These are phyloP conservation scores for Calliopsis andreniformis DNA, from an alignment of 1,140 invertebrate species.

Conservation along the genomic window DNA sequence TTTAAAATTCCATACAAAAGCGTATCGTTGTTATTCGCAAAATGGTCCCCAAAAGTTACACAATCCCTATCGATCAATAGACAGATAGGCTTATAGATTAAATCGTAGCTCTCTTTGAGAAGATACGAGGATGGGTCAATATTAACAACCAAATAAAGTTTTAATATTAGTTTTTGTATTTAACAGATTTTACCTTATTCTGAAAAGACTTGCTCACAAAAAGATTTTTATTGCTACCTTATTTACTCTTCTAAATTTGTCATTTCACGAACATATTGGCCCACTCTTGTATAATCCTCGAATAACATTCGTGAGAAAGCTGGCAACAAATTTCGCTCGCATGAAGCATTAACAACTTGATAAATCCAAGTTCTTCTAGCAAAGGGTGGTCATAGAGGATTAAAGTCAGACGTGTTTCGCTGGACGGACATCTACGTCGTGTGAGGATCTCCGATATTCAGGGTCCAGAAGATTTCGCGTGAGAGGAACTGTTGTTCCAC, in stretches of 20 bases:
- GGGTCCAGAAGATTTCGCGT: constrained; percentile 24
- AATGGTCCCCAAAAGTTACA: constrained; percentile 43
- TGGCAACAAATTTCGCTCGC: constrained; percentile 1
- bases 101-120: background rate
- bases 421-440: constrained; percentile 47
- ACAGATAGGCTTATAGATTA: background rate
- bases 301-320: background rate
- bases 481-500: constrained; percentile 60
- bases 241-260: too few species aligned
- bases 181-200: too few species aligned
- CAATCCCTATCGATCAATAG: background rate
- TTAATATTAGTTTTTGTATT: too few species aligned
- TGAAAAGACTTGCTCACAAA: too few species aligned
- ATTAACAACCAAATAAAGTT: too few species aligned
- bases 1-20: background rate
- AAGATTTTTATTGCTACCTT: too few species aligned
- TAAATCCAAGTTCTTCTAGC: background rate
- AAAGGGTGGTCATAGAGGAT: constrained; percentile 37
- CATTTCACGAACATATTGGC: too few species aligned
- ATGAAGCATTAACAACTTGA: background rate
- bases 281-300: too few species aligned
- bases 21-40: background rate
- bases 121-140: too few species aligned
- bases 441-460: constrained; percentile 24
- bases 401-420: constrained; percentile 35